Conservation (phyloP, 2,797 vertebrate species). For the Pipistrellus pipistrellus region DNA sequence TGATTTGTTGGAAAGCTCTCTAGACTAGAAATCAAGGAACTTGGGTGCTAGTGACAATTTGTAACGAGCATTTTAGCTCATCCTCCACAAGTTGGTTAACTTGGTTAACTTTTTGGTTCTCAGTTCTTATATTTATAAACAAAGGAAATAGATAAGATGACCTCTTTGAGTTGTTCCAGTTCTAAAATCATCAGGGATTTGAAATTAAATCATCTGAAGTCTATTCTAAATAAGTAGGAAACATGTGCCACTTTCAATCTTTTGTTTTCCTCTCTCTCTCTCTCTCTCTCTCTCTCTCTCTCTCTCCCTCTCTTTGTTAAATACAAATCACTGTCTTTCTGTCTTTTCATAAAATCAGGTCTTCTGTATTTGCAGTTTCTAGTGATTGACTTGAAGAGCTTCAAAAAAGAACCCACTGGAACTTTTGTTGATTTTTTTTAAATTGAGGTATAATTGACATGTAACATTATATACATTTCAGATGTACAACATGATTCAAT, state of each 20-base stretch:
- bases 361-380: not conserved
- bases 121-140: conserved; percentile 9
- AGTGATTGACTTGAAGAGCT: not conserved
- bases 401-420: not conserved
- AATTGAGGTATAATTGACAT: not conserved
- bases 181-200: conserved; percentile 28
- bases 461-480: not conserved
- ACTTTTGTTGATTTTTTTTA: not conserved
- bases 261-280: not conserved
- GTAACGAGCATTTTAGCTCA: conserved; percentile 1
- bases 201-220: not conserved
- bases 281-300: not conserved
- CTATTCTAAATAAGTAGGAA: conserved; percentile 4
- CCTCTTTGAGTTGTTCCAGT: not conserved
- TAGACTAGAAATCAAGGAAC: not conserved
- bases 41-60: not conserved
- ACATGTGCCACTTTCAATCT: not conserved
- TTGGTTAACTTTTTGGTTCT: not conserved
- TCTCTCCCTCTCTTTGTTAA: not conserved
- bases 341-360: not conserved
- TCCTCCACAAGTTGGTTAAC: not conserved
- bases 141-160: conserved; percentile 1
- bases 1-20: not conserved
- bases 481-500: not conserved
- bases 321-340: not conserved